phyloP scores from a whole-genome alignment of 2,888 invertebrate species.

The Polydrusus tereticollis region DNA sequence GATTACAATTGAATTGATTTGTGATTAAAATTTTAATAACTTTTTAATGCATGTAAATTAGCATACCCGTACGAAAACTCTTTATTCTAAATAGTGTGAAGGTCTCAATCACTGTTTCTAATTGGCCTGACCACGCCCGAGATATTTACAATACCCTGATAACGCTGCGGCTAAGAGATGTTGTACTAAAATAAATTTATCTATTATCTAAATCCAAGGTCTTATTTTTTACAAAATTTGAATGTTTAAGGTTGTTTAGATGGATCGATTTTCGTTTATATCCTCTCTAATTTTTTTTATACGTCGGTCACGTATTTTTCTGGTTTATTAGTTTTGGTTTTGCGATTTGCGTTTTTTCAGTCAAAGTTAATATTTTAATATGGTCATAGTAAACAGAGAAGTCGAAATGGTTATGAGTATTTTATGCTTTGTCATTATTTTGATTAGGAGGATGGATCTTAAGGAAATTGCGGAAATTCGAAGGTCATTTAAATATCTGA shows the following conservation, averaged over 20 bases:
- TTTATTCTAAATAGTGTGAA: slow-evolving; percentile 45
- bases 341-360: not conserved
- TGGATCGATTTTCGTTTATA: slow-evolving; percentile 29
- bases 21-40: too few relatives aligned
- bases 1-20: too few relatives aligned
- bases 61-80: slow-evolving; percentile 42
- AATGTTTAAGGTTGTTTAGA: slow-evolving; percentile 36
- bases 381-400: not conserved
- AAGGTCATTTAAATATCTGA: not conserved
- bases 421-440: not conserved
- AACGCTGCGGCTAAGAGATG: slow-evolving; percentile 36
- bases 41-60: too few relatives aligned
- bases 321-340: slow-evolving; percentile 23
- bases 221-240: slow-evolving; percentile 35
- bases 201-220: slow-evolving; percentile 38
- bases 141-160: slow-evolving; percentile 41
- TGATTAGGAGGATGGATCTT: not conserved
- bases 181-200: slow-evolving; percentile 42
- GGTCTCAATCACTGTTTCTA: slow-evolving; percentile 47
- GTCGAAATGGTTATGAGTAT: not conserved
- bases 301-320: slow-evolving; percentile 41
- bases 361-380: not conserved
- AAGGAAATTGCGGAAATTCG: not conserved
- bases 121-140: slow-evolving; percentile 45
- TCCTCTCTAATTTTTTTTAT: slow-evolving; percentile 32